These are phyloP conservation scores for Xenopus laevis DNA, from an alignment of 2,113 vertebrate species.

Conservation along the genomic window DNA sequence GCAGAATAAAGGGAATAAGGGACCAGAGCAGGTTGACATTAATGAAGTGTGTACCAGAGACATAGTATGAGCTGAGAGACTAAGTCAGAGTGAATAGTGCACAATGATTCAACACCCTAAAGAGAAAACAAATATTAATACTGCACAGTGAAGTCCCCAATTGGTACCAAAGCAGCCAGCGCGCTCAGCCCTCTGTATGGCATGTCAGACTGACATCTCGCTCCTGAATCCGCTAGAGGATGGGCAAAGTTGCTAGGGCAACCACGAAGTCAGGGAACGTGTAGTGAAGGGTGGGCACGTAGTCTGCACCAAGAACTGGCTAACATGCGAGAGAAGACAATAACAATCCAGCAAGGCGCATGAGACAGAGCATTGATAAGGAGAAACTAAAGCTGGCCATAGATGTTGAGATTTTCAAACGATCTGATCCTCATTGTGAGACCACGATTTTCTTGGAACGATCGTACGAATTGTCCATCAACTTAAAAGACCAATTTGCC, in stretches of 20 bases:
- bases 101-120: constrained; percentile 28
- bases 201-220: constrained; percentile 12
- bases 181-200: background rate
- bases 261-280: background rate
- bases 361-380: background rate
- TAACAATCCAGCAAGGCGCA: background rate
- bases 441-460: too few species aligned
- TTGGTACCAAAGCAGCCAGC: background rate
- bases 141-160: constrained; percentile 10
- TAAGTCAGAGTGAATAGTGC: constrained; percentile 3
- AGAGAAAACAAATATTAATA: constrained; percentile 32
- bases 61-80: background rate
- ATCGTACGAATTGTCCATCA: too few species aligned
- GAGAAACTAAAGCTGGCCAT: too few species aligned
- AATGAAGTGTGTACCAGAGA: constrained; percentile 12
- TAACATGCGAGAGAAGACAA: background rate
- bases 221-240: constrained; percentile 1
- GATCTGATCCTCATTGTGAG: too few species aligned
- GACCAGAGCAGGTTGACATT: constrained; percentile 22
- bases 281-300: background rate
- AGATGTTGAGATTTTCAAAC: too few species aligned
- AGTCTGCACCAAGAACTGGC: background rate
- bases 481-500: too few species aligned
- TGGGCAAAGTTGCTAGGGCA: constrained; percentile 8
- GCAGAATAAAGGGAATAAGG: background rate